phyloP scores from a whole-genome alignment of 2,888 invertebrate genomes.

The Celastrina argiolus region DNA sequence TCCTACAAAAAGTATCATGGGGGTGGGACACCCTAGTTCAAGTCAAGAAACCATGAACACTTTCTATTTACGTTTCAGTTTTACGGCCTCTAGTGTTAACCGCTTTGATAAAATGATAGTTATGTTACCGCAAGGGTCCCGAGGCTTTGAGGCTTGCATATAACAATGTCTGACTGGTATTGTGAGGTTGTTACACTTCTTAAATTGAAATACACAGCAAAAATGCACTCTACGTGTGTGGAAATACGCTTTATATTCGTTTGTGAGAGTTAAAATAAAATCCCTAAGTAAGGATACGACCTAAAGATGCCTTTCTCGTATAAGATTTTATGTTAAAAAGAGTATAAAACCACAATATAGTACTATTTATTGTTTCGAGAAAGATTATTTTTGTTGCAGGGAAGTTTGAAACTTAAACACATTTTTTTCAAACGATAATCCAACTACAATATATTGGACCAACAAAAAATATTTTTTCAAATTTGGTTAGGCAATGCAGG shows the following conservation, averaged over 20 bases:
- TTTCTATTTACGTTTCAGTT: not conserved
- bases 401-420: not conserved
- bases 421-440: no score
- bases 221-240: not conserved
- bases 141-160: slow-evolving; percentile 30
- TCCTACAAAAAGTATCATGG: no score
- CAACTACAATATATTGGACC: no score
- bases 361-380: not conserved
- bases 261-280: not conserved
- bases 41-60: not conserved
- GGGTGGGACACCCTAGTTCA: no score
- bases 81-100: slow-evolving; percentile 26
- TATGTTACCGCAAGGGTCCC: slow-evolving; percentile 32
- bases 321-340: slow-evolving; percentile 16
- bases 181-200: slow-evolving; percentile 19
- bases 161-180: slow-evolving; percentile 29
- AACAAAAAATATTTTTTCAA: no score
- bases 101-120: slow-evolving; percentile 30
- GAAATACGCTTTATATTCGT: not conserved
- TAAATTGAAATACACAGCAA: not conserved
- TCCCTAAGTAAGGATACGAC: slow-evolving; percentile 13
- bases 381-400: not conserved
- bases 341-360: not conserved
- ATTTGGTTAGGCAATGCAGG: no score
- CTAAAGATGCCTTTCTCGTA: slow-evolving; percentile 12